Conservation (phyloP, 2,113 vertebrate species). For the Pandion haliaetus region DNA sequence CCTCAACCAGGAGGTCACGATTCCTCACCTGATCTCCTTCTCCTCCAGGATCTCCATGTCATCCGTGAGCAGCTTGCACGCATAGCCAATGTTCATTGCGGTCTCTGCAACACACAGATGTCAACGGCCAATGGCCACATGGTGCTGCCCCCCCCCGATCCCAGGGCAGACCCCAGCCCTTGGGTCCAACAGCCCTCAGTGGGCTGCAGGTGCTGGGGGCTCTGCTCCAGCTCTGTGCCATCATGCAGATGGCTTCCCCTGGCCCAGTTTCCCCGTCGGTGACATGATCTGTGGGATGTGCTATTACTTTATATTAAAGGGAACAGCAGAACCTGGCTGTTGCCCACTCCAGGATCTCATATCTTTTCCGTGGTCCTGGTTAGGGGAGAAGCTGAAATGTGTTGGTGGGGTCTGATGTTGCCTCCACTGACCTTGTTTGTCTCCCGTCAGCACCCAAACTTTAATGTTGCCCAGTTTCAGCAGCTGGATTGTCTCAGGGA, state of each 20-base stretch:
- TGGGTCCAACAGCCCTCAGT: neutral
- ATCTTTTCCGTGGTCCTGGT: neutral
- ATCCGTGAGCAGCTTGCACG: conserved; percentile 84
- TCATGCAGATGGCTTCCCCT: neutral
- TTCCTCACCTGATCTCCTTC: conserved; percentile 80
- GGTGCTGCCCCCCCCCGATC: neutral
- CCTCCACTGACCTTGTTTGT: conserved; percentile 86
- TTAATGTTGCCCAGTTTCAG: conserved; percentile 86
- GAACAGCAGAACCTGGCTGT: neutral
- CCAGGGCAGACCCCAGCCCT: neutral
- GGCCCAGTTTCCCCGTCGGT: neutral
- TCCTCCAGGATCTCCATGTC: conserved; percentile 85
- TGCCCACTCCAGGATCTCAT: neutral
- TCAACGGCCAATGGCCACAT: fast-evolving
- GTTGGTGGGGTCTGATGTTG: neutral
- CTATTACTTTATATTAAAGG: neutral
- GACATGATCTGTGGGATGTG: neutral
- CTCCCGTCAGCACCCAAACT: conserved; percentile 94
- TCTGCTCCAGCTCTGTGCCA: neutral
- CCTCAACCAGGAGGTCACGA: neutral
- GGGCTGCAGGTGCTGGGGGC: neutral
- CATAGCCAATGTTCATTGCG: conserved; percentile 87
- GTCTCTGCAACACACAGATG: conserved; percentile 79
- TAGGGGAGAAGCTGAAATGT: neutral
- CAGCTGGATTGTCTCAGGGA: conserved; percentile 87